Conservation (phyloP, 2,797 vertebrate species). For the Uromys caudimaculatus region DNA sequence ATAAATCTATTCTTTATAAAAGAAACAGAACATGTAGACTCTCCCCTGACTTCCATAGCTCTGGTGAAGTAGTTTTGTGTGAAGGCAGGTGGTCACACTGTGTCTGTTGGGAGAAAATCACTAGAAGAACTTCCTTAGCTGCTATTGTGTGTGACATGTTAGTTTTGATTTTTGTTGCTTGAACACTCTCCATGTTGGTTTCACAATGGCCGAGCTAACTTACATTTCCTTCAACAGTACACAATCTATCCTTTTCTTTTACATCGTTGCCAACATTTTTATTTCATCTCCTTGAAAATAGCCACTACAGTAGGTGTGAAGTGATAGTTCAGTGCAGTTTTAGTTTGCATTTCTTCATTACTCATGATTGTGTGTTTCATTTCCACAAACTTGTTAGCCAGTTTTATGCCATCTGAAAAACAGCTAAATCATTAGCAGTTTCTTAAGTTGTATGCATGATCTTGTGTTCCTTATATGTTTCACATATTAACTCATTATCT, state of each 20-base stretch:
- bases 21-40: not conserved
- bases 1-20: not conserved
- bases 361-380: not conserved
- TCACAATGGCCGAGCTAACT: not conserved
- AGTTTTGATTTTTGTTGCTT: not conserved
- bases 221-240: not conserved
- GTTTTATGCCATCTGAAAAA: not conserved
- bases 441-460: not conserved
- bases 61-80: not conserved
- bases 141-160: not conserved
- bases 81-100: not conserved
- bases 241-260: not conserved
- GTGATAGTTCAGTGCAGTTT: not conserved
- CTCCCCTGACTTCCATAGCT: not conserved
- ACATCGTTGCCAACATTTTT: not conserved
- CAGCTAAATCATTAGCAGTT: not conserved
- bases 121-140: not conserved
- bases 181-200: not conserved
- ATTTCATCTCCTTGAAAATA: not conserved
- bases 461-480: not conserved
- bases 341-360: not conserved
- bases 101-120: not conserved
- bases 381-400: not conserved
- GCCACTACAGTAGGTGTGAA: not conserved
- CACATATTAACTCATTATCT: not conserved